Percentiles rank a stretch among this genome's conserved stretches.
Conservation (phyloP, 2,113 vertebrate species). For the Emydura subglobosa region DNA sequence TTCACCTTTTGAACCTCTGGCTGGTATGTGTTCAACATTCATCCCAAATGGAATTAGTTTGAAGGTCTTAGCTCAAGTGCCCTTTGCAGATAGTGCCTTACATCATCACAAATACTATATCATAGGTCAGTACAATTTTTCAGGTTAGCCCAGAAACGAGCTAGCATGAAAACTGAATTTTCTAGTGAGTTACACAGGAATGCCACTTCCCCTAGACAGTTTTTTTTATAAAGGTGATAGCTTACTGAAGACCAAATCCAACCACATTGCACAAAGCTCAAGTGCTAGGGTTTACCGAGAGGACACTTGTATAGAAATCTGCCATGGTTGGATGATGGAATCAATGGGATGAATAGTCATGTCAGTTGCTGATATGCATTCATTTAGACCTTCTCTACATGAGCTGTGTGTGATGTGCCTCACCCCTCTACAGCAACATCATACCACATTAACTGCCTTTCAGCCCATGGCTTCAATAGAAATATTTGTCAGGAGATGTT, state of each 20-base stretch:
- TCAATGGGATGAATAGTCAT: not conserved
- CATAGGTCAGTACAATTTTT: not conserved
- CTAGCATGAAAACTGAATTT: not conserved
- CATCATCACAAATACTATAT: not conserved
- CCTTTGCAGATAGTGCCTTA: not conserved
- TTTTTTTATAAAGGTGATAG: not conserved
- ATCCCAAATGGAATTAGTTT: not conserved
- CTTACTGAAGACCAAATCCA: not conserved
- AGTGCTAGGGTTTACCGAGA: not conserved
- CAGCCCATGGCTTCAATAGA: not conserved
- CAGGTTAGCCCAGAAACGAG: not conserved
- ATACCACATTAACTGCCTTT: not conserved
- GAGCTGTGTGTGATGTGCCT: not conserved
- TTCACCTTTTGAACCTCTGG: slow-evolving; percentile 19
- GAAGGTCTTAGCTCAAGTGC: not conserved
- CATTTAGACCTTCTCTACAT: not conserved
- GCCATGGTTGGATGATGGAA: not conserved
- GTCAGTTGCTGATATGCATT: not conserved
- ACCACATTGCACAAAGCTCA: not conserved
- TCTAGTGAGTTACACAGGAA: not conserved
- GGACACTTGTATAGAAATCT: not conserved
- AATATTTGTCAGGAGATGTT: not conserved
- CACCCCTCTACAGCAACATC: not conserved
- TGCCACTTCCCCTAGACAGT: not conserved
- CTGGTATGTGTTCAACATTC: not conserved